Evolutionary conservation across 2,113 vertebrate species (phyloP), one percentile per base, ranked within the genome.

Genomic region (Melanocharis versteri): DNA sequence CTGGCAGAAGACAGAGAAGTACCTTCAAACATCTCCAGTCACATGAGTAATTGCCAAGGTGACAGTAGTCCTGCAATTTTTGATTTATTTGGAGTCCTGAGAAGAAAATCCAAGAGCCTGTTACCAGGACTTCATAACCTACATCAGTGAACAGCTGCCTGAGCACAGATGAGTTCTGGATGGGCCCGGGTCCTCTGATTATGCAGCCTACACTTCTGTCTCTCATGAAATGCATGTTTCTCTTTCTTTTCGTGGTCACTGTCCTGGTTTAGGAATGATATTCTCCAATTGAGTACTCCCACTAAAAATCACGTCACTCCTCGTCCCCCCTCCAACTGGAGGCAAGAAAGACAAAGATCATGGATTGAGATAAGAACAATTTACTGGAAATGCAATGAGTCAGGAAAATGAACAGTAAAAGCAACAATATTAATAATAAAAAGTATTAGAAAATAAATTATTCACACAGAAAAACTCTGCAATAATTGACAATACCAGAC

Each of bases 391-490:
- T 42, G 2, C 13, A 76, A 8, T 42, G 31, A 50, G 16, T 44
- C 10, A 42, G 9, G 44, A 50, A 65, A 76, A 58, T 31, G 2
- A 68, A 48, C 19, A 57, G 7, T 42, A 42, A 18, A 13, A 31
- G 21, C 31, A 66, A 21, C 3, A 76, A 35, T 44, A 50, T 31
- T 26, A 42, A 31, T 35, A 58, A 35, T 35, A 26, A 42, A 44
- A 44, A 17, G 2, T 22, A 15, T 15, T 31, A 35, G 44, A 66
- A 66, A 76, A 66, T 0, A 75, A 66, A 50, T 31, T 0, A 22
- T 68, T 86, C 21, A 51, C 22, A 31, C 27, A 18, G 37, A 21
- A 58, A 58, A 68, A 5, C 7, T 42, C 35, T 35, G 6, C 1
- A 0, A 22, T 37, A 27, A 26, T 15, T 44, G 26, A 14, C 26